Evolutionary conservation across 2,888 invertebrate genomes (phyloP).

Genomic region (Platycheirus albimanus): DNA sequence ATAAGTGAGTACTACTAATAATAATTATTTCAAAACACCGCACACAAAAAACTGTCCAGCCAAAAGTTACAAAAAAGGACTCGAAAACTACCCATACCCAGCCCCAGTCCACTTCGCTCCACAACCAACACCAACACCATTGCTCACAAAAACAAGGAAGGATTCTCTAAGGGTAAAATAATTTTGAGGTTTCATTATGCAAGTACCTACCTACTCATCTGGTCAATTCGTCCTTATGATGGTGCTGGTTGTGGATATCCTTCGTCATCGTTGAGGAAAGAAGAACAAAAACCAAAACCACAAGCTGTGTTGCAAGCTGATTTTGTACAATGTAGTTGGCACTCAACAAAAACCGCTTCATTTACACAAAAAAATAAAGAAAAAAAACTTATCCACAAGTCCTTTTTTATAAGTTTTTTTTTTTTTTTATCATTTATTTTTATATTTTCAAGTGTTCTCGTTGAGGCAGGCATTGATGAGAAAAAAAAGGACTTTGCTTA

Average conservation of each 20-base stretch:
- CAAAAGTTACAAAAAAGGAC: not conserved
- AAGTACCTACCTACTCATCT: conserved; percentile 15
- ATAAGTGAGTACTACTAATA: not conserved
- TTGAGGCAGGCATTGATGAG: conserved; percentile 19
- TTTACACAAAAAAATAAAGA: conserved; percentile 27
- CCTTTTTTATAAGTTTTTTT: conserved; percentile 5
- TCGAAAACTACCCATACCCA: not conserved
- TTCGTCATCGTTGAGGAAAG: not conserved
- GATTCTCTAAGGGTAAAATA: not conserved
- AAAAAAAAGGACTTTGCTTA: conserved; percentile 24
- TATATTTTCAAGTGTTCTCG: conserved; percentile 14
- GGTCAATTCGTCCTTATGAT: conserved; percentile 24
- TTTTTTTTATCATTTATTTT: too few relatives aligned
- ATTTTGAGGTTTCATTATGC: conserved; percentile 6
- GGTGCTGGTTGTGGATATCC: conserved; percentile 9
- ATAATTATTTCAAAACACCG: conserved; percentile 6
- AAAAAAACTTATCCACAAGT: conserved; percentile 22
- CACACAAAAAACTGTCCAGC: not conserved
- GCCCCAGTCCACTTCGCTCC: too few relatives aligned
- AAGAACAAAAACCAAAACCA: not conserved
- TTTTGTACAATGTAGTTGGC: conserved; percentile 39
- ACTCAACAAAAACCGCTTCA: conserved; percentile 57
- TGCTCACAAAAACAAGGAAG: not conserved
- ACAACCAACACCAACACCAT: too few relatives aligned
- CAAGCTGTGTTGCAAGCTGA: conserved; percentile 42